Evolutionary conservation across 2,113 vertebrate species (phyloP), one percentile per base, ranked within the genome.

Genomic region (Sander vitreus): DNA sequence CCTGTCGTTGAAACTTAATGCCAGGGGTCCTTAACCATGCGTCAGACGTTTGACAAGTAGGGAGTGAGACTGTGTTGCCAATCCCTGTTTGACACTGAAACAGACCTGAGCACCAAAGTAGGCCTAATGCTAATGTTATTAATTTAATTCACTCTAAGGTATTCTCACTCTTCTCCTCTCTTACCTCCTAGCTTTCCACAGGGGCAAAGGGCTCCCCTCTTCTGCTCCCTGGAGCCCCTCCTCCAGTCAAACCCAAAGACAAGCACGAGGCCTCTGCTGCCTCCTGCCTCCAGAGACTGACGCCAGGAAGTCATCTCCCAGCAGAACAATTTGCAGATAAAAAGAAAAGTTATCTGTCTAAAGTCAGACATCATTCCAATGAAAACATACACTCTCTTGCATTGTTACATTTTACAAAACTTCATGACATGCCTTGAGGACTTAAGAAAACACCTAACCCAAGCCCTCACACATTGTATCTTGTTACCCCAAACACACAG

Each of bases 191-290:
- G 57, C 50, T 71, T 67, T 68, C 65, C 15, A 27, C 16, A 43
- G 69, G 43, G 69, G 30, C 43, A 50, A 30, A 67, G 68, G 54
- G 25, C 57, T 58, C 15, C 39, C 30, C 18, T 51, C 60, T 50
- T 45, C 23, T 16, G 66, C 47, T 81, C 78, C 82, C 85, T 48
- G 45, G 27, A 85, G 84, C 75, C 39, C 27, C 30, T 63, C 68
- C 55, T 76, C 27, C 57, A 50, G 79, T 74, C 65, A 68, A 85
- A 73, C 67, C 74, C 55, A 59, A 50, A 76, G 68, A 85, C 71
- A 70, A 83, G 73, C 80, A 68, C 13, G 39, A 69, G 64, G 83
- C 81, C 45, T 85, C 60, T 2, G 5, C 54, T 39, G 15, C 53
- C 30, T 65, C 53, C 30, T 30, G 30, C 55, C 72, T 51, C 50